These are phyloP conservation scores for Panthera leo DNA, from an alignment of 2,113 vertebrate species.

Conservation along the genomic window DNA sequence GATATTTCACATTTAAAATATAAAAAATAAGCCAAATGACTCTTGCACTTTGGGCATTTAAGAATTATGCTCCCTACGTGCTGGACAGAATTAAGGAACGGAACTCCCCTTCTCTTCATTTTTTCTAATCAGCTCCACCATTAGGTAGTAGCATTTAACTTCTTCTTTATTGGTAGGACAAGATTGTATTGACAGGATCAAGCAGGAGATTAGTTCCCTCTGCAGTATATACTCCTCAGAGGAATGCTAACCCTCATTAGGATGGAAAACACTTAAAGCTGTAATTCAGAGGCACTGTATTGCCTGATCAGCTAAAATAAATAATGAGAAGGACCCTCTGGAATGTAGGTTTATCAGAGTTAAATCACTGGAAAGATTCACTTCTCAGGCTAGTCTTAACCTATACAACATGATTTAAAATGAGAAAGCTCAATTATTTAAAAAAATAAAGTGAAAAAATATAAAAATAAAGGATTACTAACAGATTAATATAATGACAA, in stretches of 20 bases:
- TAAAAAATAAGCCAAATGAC: neutral
- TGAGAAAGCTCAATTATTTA: conserved; percentile 46
- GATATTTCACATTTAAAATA: neutral
- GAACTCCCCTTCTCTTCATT: conserved; percentile 18
- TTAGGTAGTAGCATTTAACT: conserved; percentile 61
- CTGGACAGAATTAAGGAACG: neutral
- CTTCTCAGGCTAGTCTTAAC: neutral
- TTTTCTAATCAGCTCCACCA: conserved; percentile 49
- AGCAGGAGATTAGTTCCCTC: conserved; percentile 54
- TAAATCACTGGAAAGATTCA: neutral
- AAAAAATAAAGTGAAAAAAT: neutral
- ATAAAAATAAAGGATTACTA: neutral
- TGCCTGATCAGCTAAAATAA: conserved; percentile 74
- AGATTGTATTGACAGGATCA: conserved; percentile 73
- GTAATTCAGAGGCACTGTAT: conserved; percentile 27
- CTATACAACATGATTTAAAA: neutral
- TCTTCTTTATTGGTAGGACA: conserved; percentile 66
- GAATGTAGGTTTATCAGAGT: conserved; percentile 43
- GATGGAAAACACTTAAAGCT: conserved; percentile 58
- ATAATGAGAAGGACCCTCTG: conserved; percentile 29
- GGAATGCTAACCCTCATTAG: conserved; percentile 58
- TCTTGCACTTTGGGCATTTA: neutral
- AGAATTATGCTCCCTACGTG: neutral
- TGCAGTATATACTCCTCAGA: conserved; percentile 14
- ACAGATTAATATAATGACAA: neutral